Evolutionary conservation across 2,113 vertebrate species (phyloP), one percentile per base, ranked within the genome.

Genomic region (Cryptoleucopteryx plumbea): DNA sequence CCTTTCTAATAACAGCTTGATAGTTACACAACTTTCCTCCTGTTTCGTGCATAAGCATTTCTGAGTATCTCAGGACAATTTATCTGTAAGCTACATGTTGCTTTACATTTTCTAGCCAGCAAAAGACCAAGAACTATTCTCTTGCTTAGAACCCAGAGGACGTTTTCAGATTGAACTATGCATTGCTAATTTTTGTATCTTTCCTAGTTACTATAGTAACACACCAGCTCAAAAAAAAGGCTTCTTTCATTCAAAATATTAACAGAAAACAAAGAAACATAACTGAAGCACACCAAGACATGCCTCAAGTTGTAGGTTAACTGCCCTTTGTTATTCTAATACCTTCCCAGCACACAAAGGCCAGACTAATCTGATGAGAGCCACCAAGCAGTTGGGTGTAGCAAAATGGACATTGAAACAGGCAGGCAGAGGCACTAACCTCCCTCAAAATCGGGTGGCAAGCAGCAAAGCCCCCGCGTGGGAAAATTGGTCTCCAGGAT

Each of bases 191-290:
- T 82, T 81, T 82, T 73, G 4, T 63, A 70, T 56, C 70, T 85
- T 93, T 92, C 3, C 1, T 6, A 34, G 95, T 92, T 95, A 92
- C 88, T 92, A 83, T 67, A 93, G 92, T 72, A 95, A 96, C 66
- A 52, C 4, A 3, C 4, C 71, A 90, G 62, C 38, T 66, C 26
- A 71, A 72, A 71, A 40, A 63, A 63, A 63, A 58, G 17, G 4
- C 42, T 61, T 56, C 25, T 86, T 89, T 62, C 21, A 70, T 74
- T 59, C 83, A 88, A 96, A 93, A 90, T 52, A 82, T 32, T 59
- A 91, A 47, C 53, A 78, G 68, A 47, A 94, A 88, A 92, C 42
- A 94, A 68, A 91, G 74, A 86, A 86, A 82, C 4, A 4, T 6
- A 56, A 79, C 43, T 59, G 13, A 7, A 56, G 65, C 68, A 82